phyloP scores from a whole-genome alignment of 92 coral and sea anemone genomes.

The Porites lobata region DNA sequence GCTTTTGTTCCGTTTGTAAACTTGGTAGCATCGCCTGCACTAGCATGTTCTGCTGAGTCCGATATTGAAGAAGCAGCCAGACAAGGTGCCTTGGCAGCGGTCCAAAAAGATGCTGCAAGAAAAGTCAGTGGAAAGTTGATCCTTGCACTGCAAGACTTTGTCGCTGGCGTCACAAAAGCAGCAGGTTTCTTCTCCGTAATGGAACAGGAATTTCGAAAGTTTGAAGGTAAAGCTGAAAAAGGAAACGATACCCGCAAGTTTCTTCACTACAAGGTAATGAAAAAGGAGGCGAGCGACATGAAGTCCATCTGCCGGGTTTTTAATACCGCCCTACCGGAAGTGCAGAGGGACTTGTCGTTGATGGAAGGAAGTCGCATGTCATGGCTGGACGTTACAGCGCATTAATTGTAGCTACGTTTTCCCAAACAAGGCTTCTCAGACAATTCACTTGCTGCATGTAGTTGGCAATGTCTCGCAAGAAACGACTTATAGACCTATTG shows the following conservation, averaged over 20 bases:
- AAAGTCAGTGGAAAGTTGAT: slow-evolving; percentile 31
- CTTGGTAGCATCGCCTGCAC: background rate
- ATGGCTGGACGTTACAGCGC: no score
- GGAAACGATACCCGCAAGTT: slow-evolving; percentile 6
- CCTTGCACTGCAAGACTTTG: slow-evolving; percentile 64
- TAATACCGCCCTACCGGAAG: slow-evolving; percentile 56
- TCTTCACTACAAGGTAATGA: slow-evolving; percentile 47
- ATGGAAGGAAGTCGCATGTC: slow-evolving; percentile 18
- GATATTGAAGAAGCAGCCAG: slow-evolving; percentile 65
- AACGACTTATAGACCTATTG: no score
- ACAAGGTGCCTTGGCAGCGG: slow-evolving; percentile 32
- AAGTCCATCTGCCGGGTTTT: slow-evolving; percentile 55
- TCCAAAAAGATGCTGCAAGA: slow-evolving; percentile 53
- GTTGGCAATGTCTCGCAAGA: no score
- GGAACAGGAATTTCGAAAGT: slow-evolving; percentile 55
- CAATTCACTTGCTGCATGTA: no score
- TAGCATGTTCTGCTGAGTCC: background rate
- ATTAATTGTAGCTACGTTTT: no score
- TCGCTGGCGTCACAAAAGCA: slow-evolving; percentile 64
- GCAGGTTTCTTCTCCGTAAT: slow-evolving; percentile 68
- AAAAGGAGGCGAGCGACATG: slow-evolving; percentile 54
- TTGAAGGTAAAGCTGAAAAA: slow-evolving; percentile 37
- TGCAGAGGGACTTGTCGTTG: slow-evolving; percentile 55
- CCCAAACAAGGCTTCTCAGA: no score
- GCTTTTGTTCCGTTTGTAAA: slow-evolving; percentile 62